Base-by-base conservation (phyloP, 2,888 invertebrate genomes). In the Boloria selene region DNA sequence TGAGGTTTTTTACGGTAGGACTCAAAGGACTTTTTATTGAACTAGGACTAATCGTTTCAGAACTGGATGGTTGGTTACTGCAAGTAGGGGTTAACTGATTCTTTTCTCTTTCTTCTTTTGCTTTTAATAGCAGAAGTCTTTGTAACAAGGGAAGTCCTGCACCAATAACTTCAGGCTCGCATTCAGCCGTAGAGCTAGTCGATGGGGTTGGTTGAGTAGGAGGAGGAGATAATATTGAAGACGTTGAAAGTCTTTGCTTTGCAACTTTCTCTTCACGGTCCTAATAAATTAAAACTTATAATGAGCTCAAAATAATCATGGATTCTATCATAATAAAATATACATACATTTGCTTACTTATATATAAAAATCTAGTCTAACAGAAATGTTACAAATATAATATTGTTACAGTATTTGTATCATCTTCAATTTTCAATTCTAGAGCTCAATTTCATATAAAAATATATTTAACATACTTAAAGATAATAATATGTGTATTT, bases 81-180 rank as follows among this genome's bases (percentile, higher is more conserved):
- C 76, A 83, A 13, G 85, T 80, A 4, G 89, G 88, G 4, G 90
- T 90, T 1, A 92, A 74, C 74, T 90, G 90, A 73, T 89, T 90
- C 64, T 91, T 85, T 56, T 94, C 93, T 70, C 91, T 89, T 73
- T 96, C 96, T 83, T 95, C 95, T 86, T 95, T 96, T 42, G 95
- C 95, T 90, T 96, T 96, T 55, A 96, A 90, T 70, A 96, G 88
- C 26, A 96, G 91, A 68, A 97, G 92, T 72, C 96, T 93, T 83
- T 97, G 96, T 26, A 96, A 85, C 4, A 97, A 92, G 5, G 96
- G 96, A 61, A 96, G 91, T 59, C 95, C 95, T 70, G 94, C 94
- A 56, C 95, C 95, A 64, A 95, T 94, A 14, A 95, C 93, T 85
- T 95, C 95, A 14, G 93, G 88, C 81, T 94, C 93, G 61, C 78